Conservation (phyloP, 1,140 invertebrate genomes). For the Leptinotarsa lineolata region DNA sequence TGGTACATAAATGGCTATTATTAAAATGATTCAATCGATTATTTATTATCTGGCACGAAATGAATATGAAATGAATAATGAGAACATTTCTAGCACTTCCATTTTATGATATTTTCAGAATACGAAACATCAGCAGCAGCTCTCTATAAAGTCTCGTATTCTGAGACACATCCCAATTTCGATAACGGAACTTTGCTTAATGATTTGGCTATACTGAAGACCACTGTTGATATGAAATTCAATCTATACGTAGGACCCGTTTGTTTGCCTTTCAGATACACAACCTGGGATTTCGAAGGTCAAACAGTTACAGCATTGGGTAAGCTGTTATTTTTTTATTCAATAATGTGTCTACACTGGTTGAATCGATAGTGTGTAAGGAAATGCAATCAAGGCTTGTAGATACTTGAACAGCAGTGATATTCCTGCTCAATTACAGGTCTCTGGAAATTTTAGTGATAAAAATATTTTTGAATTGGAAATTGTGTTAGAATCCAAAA, state of each 20-base stretch:
- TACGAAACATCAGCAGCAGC: slow-evolving; percentile 53
- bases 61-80: background rate
- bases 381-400: no score
- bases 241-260: slow-evolving; percentile 63
- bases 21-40: background rate
- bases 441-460: no score
- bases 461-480: no score
- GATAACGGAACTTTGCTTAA: slow-evolving; percentile 55
- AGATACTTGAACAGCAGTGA: no score
- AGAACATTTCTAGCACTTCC: background rate
- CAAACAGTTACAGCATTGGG: slow-evolving; percentile 60
- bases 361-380: no score
- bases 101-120: slow-evolving; percentile 42
- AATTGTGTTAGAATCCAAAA: no score
- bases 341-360: background rate
- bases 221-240: slow-evolving; percentile 59
- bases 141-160: slow-evolving; percentile 45
- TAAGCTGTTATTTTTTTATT: slow-evolving; percentile 60
- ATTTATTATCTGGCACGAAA: no score
- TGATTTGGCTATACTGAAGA: slow-evolving; percentile 67
- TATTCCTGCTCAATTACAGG: no score
- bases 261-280: slow-evolving; percentile 68
- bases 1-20: no score
- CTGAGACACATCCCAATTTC: slow-evolving; percentile 57
- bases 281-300: slow-evolving; percentile 56